phyloP scores from a whole-genome alignment of 2,113 vertebrate genomes.

The Bagarius yarrelli region DNA sequence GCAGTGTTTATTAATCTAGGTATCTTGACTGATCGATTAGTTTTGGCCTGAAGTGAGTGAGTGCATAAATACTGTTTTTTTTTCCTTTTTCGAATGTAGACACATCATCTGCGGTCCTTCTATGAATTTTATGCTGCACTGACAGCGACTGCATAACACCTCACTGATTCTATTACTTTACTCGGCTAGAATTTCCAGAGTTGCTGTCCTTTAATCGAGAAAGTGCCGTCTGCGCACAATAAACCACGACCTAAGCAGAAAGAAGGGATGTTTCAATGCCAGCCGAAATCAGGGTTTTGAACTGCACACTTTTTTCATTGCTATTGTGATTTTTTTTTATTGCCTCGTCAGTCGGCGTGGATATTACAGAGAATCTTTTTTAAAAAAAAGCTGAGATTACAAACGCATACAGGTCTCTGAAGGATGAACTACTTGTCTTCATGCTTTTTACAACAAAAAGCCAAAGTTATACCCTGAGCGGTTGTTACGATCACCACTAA shows the following conservation, averaged over 20 bases:
- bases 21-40: not conserved
- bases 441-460: not conserved
- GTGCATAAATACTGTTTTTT: not conserved
- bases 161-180: constrained; percentile 35
- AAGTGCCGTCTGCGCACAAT: constrained; percentile 28
- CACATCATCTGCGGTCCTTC: not conserved
- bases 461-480: not conserved
- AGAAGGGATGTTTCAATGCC: not conserved
- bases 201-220: constrained; percentile 32
- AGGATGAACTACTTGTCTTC: not conserved
- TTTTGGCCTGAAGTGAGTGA: not conserved
- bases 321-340: constrained; percentile 11
- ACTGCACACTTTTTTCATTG: constrained; percentile 8
- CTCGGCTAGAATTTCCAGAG: not conserved
- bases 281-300: constrained; percentile 17
- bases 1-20: too few relatives aligned
- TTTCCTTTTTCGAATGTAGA: not conserved
- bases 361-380: constrained; percentile 1
- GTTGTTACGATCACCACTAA: constrained; percentile 12
- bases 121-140: not conserved
- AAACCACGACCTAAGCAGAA: constrained; percentile 31
- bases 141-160: not conserved
- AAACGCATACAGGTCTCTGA: not conserved
- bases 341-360: not conserved
- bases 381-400: constrained; percentile 5